A percentile compares a stretch with the other conserved stretches of the same genome.
phyloP scores from a whole-genome alignment of 2,797 vertebrate genomes.

The Oreonectes daqikongensis region DNA sequence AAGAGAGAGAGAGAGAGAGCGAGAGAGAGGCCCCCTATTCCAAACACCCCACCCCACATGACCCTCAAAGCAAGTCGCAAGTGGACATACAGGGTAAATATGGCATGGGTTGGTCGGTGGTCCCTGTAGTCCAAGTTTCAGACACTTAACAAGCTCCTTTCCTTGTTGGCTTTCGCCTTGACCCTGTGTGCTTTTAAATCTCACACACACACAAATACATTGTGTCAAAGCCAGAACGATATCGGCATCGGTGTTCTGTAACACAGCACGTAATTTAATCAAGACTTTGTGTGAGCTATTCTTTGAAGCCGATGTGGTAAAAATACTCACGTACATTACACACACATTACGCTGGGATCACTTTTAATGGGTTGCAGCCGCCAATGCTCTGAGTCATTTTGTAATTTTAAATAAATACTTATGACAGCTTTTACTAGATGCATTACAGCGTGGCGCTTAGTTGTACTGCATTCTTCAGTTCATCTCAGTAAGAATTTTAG shows the following conservation, averaged over 20 bases:
- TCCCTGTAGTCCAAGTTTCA: slow-evolving; percentile 77
- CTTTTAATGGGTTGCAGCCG: slow-evolving; percentile 46
- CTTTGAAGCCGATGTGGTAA: slow-evolving; percentile 54
- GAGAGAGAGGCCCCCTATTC: slow-evolving; percentile 41
- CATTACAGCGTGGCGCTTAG: slow-evolving; percentile 16
- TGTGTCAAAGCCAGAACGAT: slow-evolving; percentile 24
- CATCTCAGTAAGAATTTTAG: not conserved
- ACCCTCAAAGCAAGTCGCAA: slow-evolving; percentile 61
- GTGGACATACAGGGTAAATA: slow-evolving; percentile 50
- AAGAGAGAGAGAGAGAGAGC: no score
- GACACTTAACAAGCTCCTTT: slow-evolving; percentile 78
- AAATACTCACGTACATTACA: slow-evolving; percentile 50
- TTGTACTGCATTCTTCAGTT: not conserved
- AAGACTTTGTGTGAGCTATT: slow-evolving; percentile 60
- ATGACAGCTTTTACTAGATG: slow-evolving; percentile 45
- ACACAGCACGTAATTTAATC: slow-evolving; percentile 54
- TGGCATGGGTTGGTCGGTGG: slow-evolving; percentile 73
- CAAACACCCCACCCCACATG: not conserved
- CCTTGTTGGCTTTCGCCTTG: slow-evolving; percentile 75
- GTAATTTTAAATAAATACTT: slow-evolving; percentile 56
- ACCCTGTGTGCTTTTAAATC: slow-evolving; percentile 70
- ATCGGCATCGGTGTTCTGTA: slow-evolving; percentile 55
- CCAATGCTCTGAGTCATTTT: slow-evolving; percentile 53
- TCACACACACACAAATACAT: slow-evolving; percentile 22
- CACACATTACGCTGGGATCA: slow-evolving; percentile 45